phyloP scores from a whole-genome alignment of 2,113 vertebrate genomes.

The Hydrolagus affinis region DNA sequence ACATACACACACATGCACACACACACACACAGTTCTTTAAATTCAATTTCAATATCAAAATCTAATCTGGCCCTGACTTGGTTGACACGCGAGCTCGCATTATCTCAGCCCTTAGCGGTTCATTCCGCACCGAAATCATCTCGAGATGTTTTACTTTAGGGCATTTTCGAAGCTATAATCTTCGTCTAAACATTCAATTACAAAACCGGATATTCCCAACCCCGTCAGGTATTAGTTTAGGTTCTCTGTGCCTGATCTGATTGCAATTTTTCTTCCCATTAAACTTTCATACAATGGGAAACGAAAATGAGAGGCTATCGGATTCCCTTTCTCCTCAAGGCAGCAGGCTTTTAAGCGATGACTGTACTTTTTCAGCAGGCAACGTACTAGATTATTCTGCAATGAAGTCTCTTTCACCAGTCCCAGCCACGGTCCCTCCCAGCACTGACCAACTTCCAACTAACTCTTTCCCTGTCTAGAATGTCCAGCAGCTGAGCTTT shows the following conservation, averaged over 20 bases:
- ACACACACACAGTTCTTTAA: background rate
- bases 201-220: slow-evolving; percentile 3
- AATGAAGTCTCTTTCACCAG: background rate
- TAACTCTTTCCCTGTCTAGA: background rate
- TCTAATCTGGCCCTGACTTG: slow-evolving; percentile 11
- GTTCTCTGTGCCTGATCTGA: background rate
- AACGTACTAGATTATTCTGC: background rate
- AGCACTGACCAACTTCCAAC: background rate
- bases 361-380: background rate
- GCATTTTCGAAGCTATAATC: background rate
- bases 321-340: background rate
- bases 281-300: slow-evolving; percentile 18
- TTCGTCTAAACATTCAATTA: slow-evolving; percentile 10
- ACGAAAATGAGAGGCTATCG: slow-evolving; percentile 8
- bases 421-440: background rate
- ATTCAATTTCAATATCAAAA: slow-evolving; percentile 14
- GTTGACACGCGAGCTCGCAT: background rate
- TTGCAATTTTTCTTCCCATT: slow-evolving; percentile 5
- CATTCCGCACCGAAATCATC: background rate
- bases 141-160: slow-evolving; percentile 15
- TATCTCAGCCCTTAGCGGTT: slow-evolving; percentile 10
- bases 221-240: slow-evolving; percentile 15
- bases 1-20: background rate
- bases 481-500: too few relatives aligned
- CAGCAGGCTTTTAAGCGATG: background rate